Percentiles rank a stretch among this genome's conserved stretches.
Evolutionary conservation across 1,140 invertebrate species (phyloP).

Genomic region (Scaptomyza montana): DNA sequence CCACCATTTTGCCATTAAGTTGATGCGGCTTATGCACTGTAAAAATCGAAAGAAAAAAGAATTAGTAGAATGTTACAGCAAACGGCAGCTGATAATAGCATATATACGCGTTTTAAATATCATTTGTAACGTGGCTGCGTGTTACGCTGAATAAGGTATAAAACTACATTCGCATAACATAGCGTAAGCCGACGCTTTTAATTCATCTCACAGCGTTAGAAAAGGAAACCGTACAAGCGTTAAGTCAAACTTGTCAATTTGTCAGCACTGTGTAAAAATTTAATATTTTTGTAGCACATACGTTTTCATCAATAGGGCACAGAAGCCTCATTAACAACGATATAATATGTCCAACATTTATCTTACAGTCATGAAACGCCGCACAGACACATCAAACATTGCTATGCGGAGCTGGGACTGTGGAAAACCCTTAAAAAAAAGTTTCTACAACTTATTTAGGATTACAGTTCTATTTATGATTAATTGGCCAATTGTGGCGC

Average conservation of each 20-base stretch:
- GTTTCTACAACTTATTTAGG: too few species aligned
- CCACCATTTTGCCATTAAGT: too few species aligned
- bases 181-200: conserved; percentile 73
- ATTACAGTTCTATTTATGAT: background rate
- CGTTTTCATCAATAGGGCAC: conserved; percentile 74
- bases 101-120: too few species aligned
- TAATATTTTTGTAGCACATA: conserved; percentile 53
- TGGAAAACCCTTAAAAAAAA: background rate
- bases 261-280: conserved; percentile 58
- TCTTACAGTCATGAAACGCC: conserved; percentile 80
- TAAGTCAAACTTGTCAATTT: conserved; percentile 44
- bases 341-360: conserved; percentile 71
- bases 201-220: conserved; percentile 86
- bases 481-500: conserved; percentile 46
- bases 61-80: too few species aligned
- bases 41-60: too few species aligned
- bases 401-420: conserved; percentile 82
- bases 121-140: conserved; percentile 75
- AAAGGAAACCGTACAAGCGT: conserved; percentile 33
- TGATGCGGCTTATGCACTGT: too few species aligned
- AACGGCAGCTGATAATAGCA: background rate
- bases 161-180: conserved; percentile 75
- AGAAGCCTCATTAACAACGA: conserved; percentile 58
- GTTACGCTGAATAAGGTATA: conserved; percentile 59
- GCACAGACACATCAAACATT: conserved; percentile 69